Conservation (phyloP, 2,888 invertebrate genomes). For the Plusia festucae region DNA sequence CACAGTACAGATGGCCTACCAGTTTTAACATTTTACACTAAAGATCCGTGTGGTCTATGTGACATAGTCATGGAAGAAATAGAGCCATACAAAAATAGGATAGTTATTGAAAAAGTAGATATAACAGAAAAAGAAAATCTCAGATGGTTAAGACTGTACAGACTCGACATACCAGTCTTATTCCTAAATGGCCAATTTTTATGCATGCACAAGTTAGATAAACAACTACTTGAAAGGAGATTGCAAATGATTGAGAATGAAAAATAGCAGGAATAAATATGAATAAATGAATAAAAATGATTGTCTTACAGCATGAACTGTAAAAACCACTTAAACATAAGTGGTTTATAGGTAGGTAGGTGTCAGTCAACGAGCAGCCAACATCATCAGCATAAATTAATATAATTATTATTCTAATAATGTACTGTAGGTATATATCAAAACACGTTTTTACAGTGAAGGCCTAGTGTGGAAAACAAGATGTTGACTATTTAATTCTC, state of each 20-base stretch:
- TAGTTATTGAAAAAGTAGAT: slow-evolving; percentile 92
- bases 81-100: slow-evolving; percentile 88
- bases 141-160: slow-evolving; percentile 92
- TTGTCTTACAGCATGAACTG: not conserved
- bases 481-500: not conserved
- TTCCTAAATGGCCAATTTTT: slow-evolving; percentile 95
- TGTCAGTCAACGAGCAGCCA: slow-evolving; percentile 11
- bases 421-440: slow-evolving; percentile 10
- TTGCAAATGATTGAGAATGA: slow-evolving; percentile 80
- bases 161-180: slow-evolving; percentile 96
- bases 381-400: slow-evolving; percentile 11
- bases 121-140: slow-evolving; percentile 93
- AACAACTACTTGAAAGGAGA: slow-evolving; percentile 86
- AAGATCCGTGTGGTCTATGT: slow-evolving; percentile 94
- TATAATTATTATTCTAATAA: slow-evolving; percentile 15
- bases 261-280: slow-evolving; percentile 28
- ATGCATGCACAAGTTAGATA: slow-evolving; percentile 93
- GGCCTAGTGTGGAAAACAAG: slow-evolving; percentile 21
- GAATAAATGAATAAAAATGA: slow-evolving; percentile 7
- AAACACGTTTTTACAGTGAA: slow-evolving; percentile 10
- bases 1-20: slow-evolving; percentile 86
- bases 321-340: not conserved
- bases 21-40: slow-evolving; percentile 94
- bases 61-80: slow-evolving; percentile 93
- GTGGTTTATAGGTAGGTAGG: not conserved